Conservation (phyloP, 2,797 vertebrate genomes). For the Alca torda region DNA sequence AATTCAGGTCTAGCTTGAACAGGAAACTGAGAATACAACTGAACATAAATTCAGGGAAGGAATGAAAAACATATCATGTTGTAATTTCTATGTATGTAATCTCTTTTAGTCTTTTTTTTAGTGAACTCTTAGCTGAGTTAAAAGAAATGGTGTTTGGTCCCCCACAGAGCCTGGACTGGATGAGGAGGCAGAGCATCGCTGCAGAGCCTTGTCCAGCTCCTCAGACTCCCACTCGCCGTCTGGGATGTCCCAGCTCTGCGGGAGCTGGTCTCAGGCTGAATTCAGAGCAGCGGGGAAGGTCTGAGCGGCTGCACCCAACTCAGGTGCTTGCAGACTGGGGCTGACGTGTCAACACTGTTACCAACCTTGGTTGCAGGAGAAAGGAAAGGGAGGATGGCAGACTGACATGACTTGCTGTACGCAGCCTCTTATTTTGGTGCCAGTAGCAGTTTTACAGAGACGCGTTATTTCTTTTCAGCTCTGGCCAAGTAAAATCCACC, state of each 20-base stretch:
- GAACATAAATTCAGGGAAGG: neutral
- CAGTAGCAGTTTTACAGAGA: neutral
- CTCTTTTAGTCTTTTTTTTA: neutral
- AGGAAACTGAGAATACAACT: neutral
- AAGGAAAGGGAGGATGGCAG: neutral
- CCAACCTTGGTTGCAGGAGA: neutral
- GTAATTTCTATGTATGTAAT: neutral
- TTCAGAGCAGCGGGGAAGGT: neutral
- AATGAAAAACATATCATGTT: neutral
- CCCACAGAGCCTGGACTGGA: neutral
- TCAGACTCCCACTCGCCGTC: rapidly evolving
- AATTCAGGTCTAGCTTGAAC: neutral
- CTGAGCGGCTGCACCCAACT: neutral
- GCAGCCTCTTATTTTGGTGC: neutral
- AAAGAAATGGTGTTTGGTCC: neutral
- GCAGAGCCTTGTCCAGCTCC: neutral
- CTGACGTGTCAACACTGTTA: neutral
- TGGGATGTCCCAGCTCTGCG: rapidly evolving
- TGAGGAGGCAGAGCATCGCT: neutral
- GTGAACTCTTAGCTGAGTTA: neutral
- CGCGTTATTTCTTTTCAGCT: neutral
- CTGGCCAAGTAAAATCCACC: neutral
- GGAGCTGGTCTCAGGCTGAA: neutral
- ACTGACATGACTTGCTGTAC: neutral
- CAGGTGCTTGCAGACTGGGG: neutral